Conservation (phyloP, 2,888 invertebrate genomes). For the Rapana venosa region DNA sequence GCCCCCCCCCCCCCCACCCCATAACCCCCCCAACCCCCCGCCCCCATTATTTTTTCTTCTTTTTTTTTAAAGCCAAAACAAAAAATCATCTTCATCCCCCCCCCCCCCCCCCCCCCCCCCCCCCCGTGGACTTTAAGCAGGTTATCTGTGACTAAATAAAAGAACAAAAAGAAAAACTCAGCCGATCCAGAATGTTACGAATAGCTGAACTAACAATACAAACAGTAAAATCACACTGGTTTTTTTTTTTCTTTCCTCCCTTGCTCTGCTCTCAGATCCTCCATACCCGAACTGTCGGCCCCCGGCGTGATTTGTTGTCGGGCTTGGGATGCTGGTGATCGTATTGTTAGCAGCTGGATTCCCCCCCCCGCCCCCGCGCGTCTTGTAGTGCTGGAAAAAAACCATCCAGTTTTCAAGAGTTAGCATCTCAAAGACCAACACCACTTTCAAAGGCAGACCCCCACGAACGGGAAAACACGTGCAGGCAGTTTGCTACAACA, state of each 20-base stretch:
- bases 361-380: neutral
- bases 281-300: slow-evolving; percentile 48
- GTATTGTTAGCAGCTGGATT: slow-evolving; percentile 24
- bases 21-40: too few species aligned
- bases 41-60: too few species aligned
- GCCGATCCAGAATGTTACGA: too few species aligned
- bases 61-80: too few species aligned
- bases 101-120: too few species aligned
- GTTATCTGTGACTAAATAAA: neutral
- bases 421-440: neutral
- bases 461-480: neutral
- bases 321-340: slow-evolving; percentile 34
- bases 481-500: neutral
- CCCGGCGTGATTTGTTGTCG: slow-evolving; percentile 33
- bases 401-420: too few species aligned
- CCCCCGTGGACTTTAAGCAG: neutral
- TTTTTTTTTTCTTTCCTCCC: slow-evolving; percentile 1
- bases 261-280: slow-evolving; percentile 51
- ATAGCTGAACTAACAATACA: too few species aligned
- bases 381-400: neutral
- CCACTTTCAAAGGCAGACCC: too few species aligned
- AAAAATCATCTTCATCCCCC: too few species aligned
- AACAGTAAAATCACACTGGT: too few species aligned
- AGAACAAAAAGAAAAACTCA: neutral
- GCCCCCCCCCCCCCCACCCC: too few species aligned